Evolutionary conservation across 2,888 invertebrate genomes (phyloP).

Genomic region (Nineta flava): DNA sequence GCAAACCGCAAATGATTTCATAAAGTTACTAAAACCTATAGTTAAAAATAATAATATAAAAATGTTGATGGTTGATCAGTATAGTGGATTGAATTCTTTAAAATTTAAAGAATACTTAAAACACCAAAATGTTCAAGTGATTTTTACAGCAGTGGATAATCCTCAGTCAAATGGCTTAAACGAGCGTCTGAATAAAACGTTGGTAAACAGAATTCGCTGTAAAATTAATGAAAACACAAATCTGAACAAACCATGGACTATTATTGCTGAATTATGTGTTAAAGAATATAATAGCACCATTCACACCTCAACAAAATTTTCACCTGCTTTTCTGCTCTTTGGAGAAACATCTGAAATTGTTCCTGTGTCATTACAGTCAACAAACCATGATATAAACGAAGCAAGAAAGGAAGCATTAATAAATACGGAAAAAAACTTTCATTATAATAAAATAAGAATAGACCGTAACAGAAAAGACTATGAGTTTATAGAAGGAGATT

Average conservation of each 20-base stretch:
- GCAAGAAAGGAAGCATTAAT: not conserved
- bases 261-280: not conserved
- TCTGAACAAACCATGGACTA: not conserved
- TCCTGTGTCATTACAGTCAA: not conserved
- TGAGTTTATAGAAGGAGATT: slow-evolving; percentile 16
- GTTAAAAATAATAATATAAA: too few relatives aligned
- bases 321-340: too few relatives aligned
- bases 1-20: too few relatives aligned
- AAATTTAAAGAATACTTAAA: not conserved
- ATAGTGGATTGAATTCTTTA: too few relatives aligned
- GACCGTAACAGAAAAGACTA: slow-evolving; percentile 15
- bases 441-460: slow-evolving; percentile 12
- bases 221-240: not conserved
- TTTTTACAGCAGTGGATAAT: not conserved
- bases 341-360: not conserved
- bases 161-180: not conserved
- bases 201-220: not conserved
- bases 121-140: not conserved
- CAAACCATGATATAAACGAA: not conserved
- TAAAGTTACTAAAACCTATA: too few relatives aligned
- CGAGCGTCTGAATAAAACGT: not conserved
- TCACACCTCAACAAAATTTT: not conserved
- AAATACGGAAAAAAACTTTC: not conserved
- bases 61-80: too few relatives aligned
- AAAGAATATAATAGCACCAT: not conserved